Evolutionary conservation across 2,113 vertebrate species (phyloP).

Genomic region (Lota lota): DNA sequence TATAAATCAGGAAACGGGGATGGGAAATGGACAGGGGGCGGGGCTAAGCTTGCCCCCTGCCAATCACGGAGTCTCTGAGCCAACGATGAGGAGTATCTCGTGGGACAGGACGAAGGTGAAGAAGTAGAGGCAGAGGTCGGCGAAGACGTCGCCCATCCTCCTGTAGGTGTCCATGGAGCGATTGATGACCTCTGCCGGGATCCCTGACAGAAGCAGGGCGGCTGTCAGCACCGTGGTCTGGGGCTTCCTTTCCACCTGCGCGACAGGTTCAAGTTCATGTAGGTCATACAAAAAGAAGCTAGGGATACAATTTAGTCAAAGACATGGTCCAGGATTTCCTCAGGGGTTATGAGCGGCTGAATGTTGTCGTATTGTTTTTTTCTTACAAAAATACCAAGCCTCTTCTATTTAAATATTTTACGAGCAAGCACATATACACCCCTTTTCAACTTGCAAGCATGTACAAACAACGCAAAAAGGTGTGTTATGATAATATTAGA

Average conservation of each 20-base stretch:
- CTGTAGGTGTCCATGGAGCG: constrained; percentile 97
- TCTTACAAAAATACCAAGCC: no score
- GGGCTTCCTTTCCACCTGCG: constrained; percentile 87
- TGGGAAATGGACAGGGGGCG: not conserved
- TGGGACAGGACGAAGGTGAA: constrained; percentile 94
- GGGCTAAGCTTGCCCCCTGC: not conserved
- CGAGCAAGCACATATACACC: no score
- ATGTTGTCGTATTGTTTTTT: not conserved
- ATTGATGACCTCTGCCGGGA: constrained; percentile 94
- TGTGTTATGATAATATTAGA: not conserved
- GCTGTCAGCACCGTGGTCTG: constrained; percentile 91
- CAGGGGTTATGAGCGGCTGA: not conserved
- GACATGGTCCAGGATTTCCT: not conserved
- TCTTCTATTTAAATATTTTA: no score
- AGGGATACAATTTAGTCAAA: not conserved
- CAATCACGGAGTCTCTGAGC: constrained; percentile 74
- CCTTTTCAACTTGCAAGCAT: not conserved
- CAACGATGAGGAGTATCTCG: constrained; percentile 80
- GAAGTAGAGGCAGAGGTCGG: constrained; percentile 96
- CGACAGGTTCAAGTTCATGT: not conserved
- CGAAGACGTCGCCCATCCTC: constrained; percentile 97
- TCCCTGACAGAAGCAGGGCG: constrained; percentile 90
- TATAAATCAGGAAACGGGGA: no score
- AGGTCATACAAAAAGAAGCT: not conserved
- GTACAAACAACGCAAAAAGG: not conserved